Percentiles rank a stretch among this genome's conserved stretches.
These are phyloP conservation scores for Prochilodus magdalenae DNA, from an alignment of 2,113 vertebrate genomes.

Conservation along the genomic window DNA sequence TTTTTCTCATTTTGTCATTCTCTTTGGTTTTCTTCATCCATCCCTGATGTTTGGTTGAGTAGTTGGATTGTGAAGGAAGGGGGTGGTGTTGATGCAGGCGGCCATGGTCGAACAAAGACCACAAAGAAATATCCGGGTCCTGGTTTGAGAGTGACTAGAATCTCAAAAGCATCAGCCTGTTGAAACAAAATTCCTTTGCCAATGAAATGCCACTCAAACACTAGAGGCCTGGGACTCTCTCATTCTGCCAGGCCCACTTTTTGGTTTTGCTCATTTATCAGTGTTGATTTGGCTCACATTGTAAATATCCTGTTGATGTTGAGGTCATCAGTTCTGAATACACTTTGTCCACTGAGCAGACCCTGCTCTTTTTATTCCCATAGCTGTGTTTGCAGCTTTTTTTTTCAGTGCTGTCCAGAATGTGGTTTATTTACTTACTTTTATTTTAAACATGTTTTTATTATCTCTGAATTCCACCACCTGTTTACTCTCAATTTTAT, in stretches of 20 bases:
- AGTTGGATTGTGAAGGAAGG: background rate
- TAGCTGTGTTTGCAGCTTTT: background rate
- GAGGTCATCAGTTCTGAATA: conserved; percentile 1
- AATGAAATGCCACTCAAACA: conserved; percentile 11
- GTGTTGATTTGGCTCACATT: conserved; percentile 17
- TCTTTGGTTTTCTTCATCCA: background rate
- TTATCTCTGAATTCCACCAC: background rate
- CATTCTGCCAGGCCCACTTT: background rate
- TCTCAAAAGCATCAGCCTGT: conserved; percentile 45
- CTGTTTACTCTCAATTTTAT: background rate
- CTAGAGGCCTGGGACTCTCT: conserved; percentile 10
- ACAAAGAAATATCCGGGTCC: conserved; percentile 41
- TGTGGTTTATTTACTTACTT: background rate
- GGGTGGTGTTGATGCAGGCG: background rate
- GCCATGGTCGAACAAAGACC: conserved; percentile 35
- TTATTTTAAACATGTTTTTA: no score
- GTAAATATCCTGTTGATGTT: conserved; percentile 36
- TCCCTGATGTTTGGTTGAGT: background rate
- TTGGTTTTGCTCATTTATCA: conserved; percentile 13
- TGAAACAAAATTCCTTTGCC: background rate
- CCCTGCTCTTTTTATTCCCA: background rate
- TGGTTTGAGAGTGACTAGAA: conserved; percentile 54
- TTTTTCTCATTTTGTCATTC: background rate
- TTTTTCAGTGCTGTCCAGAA: background rate
- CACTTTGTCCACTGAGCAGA: conserved; percentile 2